Evolutionary conservation across 1,140 invertebrate genomes (phyloP).

Genomic region (Brachionus manjavacas): DNA sequence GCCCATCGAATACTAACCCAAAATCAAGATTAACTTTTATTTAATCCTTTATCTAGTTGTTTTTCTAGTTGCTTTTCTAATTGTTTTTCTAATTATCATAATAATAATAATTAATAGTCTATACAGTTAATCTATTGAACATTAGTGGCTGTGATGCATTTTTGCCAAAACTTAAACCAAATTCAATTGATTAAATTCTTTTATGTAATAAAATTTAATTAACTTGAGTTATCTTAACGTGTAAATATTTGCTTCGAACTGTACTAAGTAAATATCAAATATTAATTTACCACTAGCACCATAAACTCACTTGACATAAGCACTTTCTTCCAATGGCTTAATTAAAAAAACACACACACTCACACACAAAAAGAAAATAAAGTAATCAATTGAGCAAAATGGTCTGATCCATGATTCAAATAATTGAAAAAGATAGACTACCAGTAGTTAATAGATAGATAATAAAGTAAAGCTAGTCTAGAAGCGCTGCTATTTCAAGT

Average conservation of each 20-base stretch:
- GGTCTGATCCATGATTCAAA: background rate
- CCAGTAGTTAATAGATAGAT: background rate
- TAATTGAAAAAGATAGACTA: background rate
- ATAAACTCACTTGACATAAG: background rate
- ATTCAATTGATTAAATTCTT: background rate
- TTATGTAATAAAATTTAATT: background rate
- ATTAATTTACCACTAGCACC: background rate
- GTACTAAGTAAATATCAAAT: background rate
- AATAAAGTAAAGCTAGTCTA: background rate
- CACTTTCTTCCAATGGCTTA: background rate
- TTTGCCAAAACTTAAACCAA: background rate
- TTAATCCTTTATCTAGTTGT: background rate
- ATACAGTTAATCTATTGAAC: background rate
- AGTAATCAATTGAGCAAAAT: background rate
- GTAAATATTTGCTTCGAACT: background rate
- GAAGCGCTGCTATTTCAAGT: background rate
- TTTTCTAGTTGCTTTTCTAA: no score
- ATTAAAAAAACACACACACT: background rate
- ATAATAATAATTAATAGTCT: background rate
- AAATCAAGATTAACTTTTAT: background rate
- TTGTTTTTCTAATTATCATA: background rate
- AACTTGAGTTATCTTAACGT: background rate
- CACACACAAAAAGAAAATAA: background rate
- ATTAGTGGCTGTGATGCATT: background rate
- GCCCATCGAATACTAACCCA: background rate